Base-by-base conservation (phyloP, 2,113 vertebrate genomes). In the Chaenocephalus aceratus region DNA sequence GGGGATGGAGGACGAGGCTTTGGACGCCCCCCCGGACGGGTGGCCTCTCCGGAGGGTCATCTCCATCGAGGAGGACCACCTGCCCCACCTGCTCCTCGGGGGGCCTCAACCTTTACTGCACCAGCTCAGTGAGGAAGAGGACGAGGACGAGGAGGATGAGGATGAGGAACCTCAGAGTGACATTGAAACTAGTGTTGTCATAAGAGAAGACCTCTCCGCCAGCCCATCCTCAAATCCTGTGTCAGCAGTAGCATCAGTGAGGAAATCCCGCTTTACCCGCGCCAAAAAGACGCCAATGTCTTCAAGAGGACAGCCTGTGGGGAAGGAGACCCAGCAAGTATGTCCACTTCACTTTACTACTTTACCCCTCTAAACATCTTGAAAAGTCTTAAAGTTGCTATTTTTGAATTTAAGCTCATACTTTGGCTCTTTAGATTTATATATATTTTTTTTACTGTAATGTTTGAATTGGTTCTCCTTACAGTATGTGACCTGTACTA, bases 51-150 rank as follows among this genome's bases (percentile, higher is more conserved):
- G 94, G 46, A 95, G 97, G 64, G 96, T 99, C 89, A 97, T 99
- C 91, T 98, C 97, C 78, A 97, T 98, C 34, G 98, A 99, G 82
- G 97, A 99, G 86, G 97, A 99, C 82, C 97, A 95, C 78, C 89
- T 98, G 10, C 97, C 97, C 9, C 96, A 97, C 54, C 92, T 98
- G 57, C 95, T 97, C 74, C 95, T 95, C 0, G 92, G 80, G 5
- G 80, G 93, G 14, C 72, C 85, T 49, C 94, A 94, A 74, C 92
- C 78, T 10, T 88, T 95, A 0, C 82, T 95, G 68, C 94, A 90
- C 76, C 92, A 91, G 67, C 95, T 96, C 84, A 92, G 87, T 13
- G 95, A 96, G 84, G 95, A 96, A 82, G 92, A 95, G 0, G 94
- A 94, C 0, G 81, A 86, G 21, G 58, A 45, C 21, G 21, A 21